phyloP scores from a whole-genome alignment of 1,140 invertebrate species.

The Heliconius eleuchia region DNA sequence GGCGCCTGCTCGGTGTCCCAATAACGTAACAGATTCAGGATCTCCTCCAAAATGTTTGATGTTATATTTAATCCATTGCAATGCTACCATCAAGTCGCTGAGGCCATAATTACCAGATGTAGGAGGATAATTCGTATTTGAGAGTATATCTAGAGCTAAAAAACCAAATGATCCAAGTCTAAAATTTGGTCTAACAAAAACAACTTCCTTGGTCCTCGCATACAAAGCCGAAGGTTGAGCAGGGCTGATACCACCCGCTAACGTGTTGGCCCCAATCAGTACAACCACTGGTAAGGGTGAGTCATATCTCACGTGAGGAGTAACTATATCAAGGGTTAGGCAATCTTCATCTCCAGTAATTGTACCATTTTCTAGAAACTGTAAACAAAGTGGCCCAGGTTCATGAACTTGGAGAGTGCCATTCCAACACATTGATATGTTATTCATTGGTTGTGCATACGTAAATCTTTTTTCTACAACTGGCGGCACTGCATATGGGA shows the following conservation, averaged over 20 bases:
- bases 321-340: constrained; percentile 89
- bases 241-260: constrained; percentile 87
- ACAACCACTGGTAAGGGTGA: constrained; percentile 90
- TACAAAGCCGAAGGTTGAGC: constrained; percentile 85
- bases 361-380: constrained; percentile 84
- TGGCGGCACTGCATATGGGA: constrained; percentile 93
- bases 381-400: constrained; percentile 84
- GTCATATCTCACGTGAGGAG: constrained; percentile 87
- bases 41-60: constrained; percentile 93
- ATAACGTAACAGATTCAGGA: constrained; percentile 87
- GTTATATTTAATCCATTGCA: constrained; percentile 91
- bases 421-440: constrained; percentile 90
- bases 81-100: constrained; percentile 88
- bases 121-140: constrained; percentile 85
- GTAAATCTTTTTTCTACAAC: constrained; percentile 87
- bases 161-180: constrained; percentile 90
- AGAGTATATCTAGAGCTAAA: constrained; percentile 86
- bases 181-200: constrained; percentile 92
- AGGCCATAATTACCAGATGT: constrained; percentile 94
- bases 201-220: constrained; percentile 87
- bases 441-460: constrained; percentile 84
- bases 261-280: constrained; percentile 88
- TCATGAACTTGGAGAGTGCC: constrained; percentile 87
- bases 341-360: constrained; percentile 89
- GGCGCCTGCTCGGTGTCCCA: constrained; percentile 90